Percentiles rank a stretch among this genome's conserved stretches.
These are phyloP conservation scores for Micromussa lordhowensis DNA, from an alignment of 92 coral and sea anemone species.

Conservation along the genomic window DNA sequence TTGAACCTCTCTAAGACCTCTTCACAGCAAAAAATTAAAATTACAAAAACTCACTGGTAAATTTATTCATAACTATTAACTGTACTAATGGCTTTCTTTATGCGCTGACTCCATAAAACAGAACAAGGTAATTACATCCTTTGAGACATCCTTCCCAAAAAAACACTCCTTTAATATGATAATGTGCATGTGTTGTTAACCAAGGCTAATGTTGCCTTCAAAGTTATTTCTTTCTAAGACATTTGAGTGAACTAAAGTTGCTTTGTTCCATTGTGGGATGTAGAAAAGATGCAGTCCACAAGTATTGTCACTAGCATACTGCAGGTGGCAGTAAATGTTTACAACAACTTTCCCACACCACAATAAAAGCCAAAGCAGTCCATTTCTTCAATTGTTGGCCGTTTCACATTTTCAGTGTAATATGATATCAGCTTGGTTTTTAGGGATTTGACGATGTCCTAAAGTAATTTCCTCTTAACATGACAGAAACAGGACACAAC, in stretches of 20 bases:
- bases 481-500: background rate
- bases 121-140: slow-evolving; percentile 12
- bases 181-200: background rate
- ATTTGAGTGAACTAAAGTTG: background rate
- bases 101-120: background rate
- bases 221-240: background rate
- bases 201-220: background rate
- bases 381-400: background rate
- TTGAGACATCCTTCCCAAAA: background rate
- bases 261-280: background rate
- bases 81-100: slow-evolving; percentile 2
- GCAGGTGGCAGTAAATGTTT: background rate
- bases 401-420: background rate
- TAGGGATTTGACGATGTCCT: background rate
- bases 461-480: slow-evolving; percentile 10
- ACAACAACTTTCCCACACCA: background rate
- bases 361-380: slow-evolving; percentile 7
- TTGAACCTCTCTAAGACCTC: background rate
- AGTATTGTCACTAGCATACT: background rate
- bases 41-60: slow-evolving; percentile 13
- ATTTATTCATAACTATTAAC: slow-evolving; percentile 17
- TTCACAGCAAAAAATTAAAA: background rate
- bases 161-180: background rate
- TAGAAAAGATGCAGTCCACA: slow-evolving; percentile 3
- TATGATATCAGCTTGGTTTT: background rate